Evolutionary conservation across 92 coral and sea anemone genomes (phyloP).

Genomic region (Siderastrea radians): DNA sequence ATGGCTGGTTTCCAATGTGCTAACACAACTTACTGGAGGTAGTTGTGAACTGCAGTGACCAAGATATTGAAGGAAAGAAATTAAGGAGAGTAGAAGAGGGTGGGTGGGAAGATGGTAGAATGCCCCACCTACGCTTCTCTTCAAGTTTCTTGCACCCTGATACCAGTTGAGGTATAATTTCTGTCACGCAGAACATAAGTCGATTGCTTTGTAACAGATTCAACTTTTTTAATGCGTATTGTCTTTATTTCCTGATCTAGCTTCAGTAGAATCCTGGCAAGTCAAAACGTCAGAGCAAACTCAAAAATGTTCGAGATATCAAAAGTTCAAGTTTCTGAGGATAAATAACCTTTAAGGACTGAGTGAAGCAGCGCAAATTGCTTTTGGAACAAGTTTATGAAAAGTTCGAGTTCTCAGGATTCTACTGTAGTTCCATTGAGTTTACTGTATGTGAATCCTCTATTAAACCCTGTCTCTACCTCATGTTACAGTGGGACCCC

Average conservation of each 20-base stretch:
- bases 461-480: neutral
- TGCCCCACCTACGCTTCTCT: neutral
- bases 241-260: neutral
- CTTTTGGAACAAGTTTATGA: too few relatives aligned
- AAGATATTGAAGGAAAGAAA: neutral
- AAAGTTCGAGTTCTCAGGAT: too few relatives aligned
- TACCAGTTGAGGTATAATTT: neutral
- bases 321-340: too few relatives aligned
- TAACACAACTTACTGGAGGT: neutral
- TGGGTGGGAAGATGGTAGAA: neutral
- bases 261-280: neutral
- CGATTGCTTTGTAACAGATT: constrained; percentile 1
- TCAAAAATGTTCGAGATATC: too few relatives aligned
- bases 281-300: too few relatives aligned
- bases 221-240: neutral
- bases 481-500: neutral
- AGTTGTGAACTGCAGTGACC: neutral
- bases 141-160: neutral
- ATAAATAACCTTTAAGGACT: too few relatives aligned
- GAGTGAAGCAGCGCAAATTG: too few relatives aligned
- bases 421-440: neutral
- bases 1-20: neutral
- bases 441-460: neutral
- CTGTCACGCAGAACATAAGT: neutral
- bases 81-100: neutral